Conservation (phyloP, 1,140 invertebrate genomes). For the Procambarus clarkii region DNA sequence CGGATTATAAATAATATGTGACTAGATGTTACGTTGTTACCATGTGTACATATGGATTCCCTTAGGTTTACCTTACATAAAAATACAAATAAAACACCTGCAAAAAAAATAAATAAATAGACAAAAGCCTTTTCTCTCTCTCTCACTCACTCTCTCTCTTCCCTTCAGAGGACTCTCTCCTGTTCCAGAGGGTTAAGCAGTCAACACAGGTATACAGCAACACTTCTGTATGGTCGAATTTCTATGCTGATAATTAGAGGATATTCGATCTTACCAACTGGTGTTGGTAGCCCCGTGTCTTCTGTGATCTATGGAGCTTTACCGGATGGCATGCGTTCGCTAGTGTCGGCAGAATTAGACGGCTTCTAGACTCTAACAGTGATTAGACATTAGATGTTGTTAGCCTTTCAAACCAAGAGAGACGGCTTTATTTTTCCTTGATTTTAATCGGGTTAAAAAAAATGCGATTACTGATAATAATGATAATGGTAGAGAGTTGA, state of each 20-base stretch:
- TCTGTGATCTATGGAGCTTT: conserved; percentile 22
- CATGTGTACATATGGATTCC: conserved; percentile 55
- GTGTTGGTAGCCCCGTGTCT: neutral
- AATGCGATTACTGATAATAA: neutral
- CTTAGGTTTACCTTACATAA: conserved; percentile 17
- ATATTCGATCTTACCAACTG: neutral
- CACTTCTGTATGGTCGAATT: neutral
- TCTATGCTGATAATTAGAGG: neutral
- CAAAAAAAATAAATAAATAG: neutral
- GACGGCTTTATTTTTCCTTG: conserved; percentile 23
- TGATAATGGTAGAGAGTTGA: neutral
- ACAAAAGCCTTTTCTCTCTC: neutral
- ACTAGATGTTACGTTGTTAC: conserved; percentile 62
- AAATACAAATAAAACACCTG: neutral
- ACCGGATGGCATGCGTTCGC: conserved; percentile 39
- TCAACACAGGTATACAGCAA: neutral
- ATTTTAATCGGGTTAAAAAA: conserved; percentile 22
- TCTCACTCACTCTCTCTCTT: no score
- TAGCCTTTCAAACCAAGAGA: conserved; percentile 7
- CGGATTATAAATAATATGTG: conserved; percentile 30
- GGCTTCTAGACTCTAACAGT: conserved; percentile 33
- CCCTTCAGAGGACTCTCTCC: neutral
- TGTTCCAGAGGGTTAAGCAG: neutral
- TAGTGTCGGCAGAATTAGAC: conserved; percentile 14
- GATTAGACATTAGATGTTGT: conserved; percentile 35